phyloP scores from a whole-genome alignment of 2,113 vertebrate species.

The Theristicus caerulescens region DNA sequence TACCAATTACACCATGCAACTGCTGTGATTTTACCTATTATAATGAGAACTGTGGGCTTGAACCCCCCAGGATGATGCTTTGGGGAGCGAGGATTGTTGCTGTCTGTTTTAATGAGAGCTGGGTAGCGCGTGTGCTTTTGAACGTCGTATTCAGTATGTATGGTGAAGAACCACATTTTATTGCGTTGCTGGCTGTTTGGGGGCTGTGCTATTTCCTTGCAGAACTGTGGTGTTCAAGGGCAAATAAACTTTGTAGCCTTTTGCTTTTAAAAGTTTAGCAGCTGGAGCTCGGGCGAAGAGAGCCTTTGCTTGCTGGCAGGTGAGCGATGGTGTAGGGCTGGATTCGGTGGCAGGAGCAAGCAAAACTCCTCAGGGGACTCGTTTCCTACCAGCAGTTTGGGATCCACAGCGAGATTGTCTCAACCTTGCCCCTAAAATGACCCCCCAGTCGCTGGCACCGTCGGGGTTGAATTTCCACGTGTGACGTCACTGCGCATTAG shows the following conservation, averaged over 20 bases:
- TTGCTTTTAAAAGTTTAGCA: background rate
- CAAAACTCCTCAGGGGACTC: rapidly evolving
- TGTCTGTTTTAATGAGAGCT: background rate
- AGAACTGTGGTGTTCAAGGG: too few species aligned
- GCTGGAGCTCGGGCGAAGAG: background rate
- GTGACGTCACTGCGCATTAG: background rate
- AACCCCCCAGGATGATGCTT: background rate
- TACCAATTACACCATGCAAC: rapidly evolving
- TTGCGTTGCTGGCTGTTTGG: background rate
- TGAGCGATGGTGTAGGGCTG: rapidly evolving
- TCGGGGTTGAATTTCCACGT: background rate
- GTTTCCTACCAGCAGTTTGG: background rate
- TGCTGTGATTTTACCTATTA: background rate
- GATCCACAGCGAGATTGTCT: background rate
- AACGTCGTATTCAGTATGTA: rapidly evolving
- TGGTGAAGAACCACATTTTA: background rate
- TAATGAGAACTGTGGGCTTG: background rate
- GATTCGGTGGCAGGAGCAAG: background rate
- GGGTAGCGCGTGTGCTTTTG: background rate
- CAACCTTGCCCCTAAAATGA: background rate
- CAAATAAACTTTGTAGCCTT: background rate
- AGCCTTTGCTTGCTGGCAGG: background rate
- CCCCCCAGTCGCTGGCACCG: rapidly evolving
- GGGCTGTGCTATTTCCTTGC: background rate
- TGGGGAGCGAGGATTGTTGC: background rate